Evolutionary conservation across 2,888 invertebrate species (phyloP).

Genomic region (Nasonovia ribisnigri): DNA sequence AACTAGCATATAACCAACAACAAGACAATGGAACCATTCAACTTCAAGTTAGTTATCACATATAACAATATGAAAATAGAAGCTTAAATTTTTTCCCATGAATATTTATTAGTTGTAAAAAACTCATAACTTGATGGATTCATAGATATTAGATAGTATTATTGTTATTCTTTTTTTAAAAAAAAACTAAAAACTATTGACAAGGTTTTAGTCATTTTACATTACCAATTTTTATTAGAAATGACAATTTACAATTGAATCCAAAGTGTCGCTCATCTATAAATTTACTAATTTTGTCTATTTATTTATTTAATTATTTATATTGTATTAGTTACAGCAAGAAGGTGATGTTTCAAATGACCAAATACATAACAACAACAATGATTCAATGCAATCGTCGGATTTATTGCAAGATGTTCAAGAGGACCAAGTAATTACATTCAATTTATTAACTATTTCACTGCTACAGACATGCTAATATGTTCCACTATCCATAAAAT

Average conservation of each 20-base stretch:
- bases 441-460: not conserved
- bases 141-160: not conserved
- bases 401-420: constrained; percentile 62
- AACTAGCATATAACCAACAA: constrained; percentile 80
- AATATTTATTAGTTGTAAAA: not conserved
- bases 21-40: constrained; percentile 68
- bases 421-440: constrained; percentile 56
- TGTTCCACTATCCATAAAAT: too few species aligned
- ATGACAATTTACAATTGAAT: not conserved
- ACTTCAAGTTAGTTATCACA: constrained; percentile 69
- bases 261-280: not conserved
- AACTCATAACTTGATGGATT: not conserved
- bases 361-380: constrained; percentile 66
- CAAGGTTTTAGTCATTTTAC: not conserved
- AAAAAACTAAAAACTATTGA: not conserved
- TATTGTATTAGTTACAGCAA: constrained; percentile 51
- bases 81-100: not conserved
- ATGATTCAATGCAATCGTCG: constrained; percentile 66
- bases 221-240: not conserved
- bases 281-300: not conserved
- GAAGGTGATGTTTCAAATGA: constrained; percentile 63
- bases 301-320: not conserved
- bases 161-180: constrained; percentile 69
- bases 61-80: constrained; percentile 52
- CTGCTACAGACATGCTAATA: too few species aligned